phyloP scores from a whole-genome alignment of 1,140 invertebrate genomes.

The Drosophila pectinifera region DNA sequence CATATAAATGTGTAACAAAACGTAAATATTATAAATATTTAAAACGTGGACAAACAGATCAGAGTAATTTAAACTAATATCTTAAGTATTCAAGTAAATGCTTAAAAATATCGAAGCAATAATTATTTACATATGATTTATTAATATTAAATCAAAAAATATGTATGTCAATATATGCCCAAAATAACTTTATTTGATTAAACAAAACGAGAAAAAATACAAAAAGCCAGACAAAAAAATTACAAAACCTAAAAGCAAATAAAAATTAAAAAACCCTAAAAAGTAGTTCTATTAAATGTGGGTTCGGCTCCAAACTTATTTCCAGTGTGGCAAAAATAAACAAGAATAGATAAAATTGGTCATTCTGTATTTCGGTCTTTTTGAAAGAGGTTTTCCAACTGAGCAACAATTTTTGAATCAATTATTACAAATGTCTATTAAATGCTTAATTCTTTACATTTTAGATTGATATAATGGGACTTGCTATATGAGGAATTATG shows the following conservation, averaged over 20 bases:
- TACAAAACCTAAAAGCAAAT: conserved; percentile 33
- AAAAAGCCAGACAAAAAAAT: conserved; percentile 17
- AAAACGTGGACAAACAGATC: conserved; percentile 18
- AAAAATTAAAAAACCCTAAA: conserved; percentile 29
- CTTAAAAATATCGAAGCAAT: conserved; percentile 17
- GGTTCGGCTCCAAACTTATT: too few species aligned
- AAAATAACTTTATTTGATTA: conserved; percentile 34
- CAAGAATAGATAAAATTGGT: background rate
- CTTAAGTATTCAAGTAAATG: conserved; percentile 33
- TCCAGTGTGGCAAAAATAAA: background rate
- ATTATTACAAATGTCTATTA: conserved; percentile 1
- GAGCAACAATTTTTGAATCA: background rate
- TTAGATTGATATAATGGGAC: background rate
- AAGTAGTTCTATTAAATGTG: background rate
- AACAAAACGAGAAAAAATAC: conserved; percentile 18
- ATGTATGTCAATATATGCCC: conserved; percentile 29
- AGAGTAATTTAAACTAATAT: conserved; percentile 13
- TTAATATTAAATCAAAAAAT: background rate
- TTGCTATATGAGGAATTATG: background rate
- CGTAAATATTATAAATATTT: conserved; percentile 47
- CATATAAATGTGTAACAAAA: too few species aligned
- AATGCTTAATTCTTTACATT: conserved; percentile 9
- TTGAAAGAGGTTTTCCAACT: background rate
- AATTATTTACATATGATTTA: conserved; percentile 11
- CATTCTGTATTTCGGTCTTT: background rate